Conservation (phyloP, 2,888 invertebrate species). For the Cheilosia grossa region DNA sequence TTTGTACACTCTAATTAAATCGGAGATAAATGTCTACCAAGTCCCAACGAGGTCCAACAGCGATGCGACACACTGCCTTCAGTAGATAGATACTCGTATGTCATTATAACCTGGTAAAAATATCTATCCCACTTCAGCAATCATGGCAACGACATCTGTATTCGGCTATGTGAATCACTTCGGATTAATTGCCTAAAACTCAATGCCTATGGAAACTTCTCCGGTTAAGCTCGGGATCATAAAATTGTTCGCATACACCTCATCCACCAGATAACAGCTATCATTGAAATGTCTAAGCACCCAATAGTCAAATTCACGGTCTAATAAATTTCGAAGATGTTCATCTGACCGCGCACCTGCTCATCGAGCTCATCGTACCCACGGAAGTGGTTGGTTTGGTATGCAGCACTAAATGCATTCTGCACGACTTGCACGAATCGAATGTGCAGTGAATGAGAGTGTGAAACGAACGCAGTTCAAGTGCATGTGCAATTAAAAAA, state of each 20-base stretch:
- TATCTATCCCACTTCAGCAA: too few species aligned
- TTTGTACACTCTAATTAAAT: too few species aligned
- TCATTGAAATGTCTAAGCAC: slow-evolving; percentile 45
- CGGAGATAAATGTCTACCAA: too few species aligned
- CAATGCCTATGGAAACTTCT: neutral
- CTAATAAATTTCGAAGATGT: slow-evolving; percentile 71
- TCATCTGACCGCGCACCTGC: slow-evolving; percentile 70
- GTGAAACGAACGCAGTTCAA: slow-evolving; percentile 69
- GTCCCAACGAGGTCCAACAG: too few species aligned
- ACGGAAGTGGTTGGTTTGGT: slow-evolving; percentile 46
- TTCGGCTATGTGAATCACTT: slow-evolving; percentile 22
- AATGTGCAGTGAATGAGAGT: slow-evolving; percentile 59
- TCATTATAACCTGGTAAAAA: too few species aligned
- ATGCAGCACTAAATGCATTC: slow-evolving; percentile 46
- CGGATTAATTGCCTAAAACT: too few species aligned
- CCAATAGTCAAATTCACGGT: slow-evolving; percentile 63
- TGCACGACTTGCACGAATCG: slow-evolving; percentile 40
- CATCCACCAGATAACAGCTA: slow-evolving; percentile 16
- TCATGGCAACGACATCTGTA: slow-evolving; percentile 27
- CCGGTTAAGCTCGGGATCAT: neutral
- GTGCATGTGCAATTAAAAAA: slow-evolving; percentile 64
- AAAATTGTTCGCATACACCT: slow-evolving; percentile 15
- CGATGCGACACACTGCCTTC: too few species aligned
- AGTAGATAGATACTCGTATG: too few species aligned
- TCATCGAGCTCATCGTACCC: slow-evolving; percentile 61